These are phyloP conservation scores for Vireo griseus DNA, from an alignment of 2,797 vertebrate species.

Conservation along the genomic window DNA sequence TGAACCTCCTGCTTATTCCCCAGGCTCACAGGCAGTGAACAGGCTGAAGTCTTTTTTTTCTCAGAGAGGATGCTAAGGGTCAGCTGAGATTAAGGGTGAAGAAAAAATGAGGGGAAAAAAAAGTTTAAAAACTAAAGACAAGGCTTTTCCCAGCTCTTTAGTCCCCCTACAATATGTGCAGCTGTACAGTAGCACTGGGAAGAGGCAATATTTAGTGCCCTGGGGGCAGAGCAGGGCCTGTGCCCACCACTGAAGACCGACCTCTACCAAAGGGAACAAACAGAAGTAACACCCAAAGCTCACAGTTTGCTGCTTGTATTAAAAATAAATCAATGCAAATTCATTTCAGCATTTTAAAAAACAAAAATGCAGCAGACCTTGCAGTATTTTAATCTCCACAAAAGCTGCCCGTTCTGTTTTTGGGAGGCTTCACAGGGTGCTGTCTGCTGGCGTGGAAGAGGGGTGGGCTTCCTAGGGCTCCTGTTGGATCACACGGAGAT, in stretches of 20 bases:
- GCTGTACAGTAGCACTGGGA: fast-evolving
- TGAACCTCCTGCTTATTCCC: background rate
- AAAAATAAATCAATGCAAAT: constrained; percentile 13
- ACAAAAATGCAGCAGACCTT: background rate
- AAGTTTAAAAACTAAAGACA: fast-evolving
- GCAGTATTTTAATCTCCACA: background rate
- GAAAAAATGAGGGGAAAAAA: fast-evolving
- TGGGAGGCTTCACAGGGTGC: background rate
- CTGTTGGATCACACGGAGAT: background rate
- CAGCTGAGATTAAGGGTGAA: fast-evolving
- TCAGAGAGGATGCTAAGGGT: background rate
- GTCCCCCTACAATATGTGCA: fast-evolving
- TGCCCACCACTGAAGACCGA: background rate
- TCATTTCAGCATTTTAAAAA: background rate
- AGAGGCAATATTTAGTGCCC: background rate
- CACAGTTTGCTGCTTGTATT: background rate
- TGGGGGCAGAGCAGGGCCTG: background rate
- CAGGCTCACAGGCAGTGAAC: background rate
- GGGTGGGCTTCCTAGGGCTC: background rate
- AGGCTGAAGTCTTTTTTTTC: background rate
- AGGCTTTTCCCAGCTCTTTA: background rate
- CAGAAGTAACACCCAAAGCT: background rate
- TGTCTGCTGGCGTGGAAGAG: fast-evolving
- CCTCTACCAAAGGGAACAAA: background rate
- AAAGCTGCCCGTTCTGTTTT: background rate